A percentile compares a stretch with the other conserved stretches of the same genome.
Conservation (phyloP, 2,888 invertebrate genomes). For the Nomada hirtipes region DNA sequence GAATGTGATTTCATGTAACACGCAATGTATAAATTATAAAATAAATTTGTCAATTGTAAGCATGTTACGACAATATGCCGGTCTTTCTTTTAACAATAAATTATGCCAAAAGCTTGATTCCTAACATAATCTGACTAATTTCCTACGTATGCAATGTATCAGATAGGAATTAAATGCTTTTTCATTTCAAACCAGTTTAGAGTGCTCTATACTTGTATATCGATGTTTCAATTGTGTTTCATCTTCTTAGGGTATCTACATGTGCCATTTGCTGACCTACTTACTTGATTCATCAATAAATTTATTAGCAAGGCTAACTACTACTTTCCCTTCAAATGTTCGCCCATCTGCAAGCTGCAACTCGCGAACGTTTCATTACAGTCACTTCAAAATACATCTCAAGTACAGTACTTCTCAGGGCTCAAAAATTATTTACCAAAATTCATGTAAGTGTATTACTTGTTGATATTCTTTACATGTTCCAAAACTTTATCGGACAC, state of each 20-base stretch:
- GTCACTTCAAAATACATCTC: neutral
- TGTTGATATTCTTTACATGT: neutral
- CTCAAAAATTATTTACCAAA: neutral
- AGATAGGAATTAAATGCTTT: neutral
- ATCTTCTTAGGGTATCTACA: slow-evolving; percentile 1
- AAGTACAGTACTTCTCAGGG: neutral
- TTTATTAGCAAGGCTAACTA: slow-evolving; percentile 48
- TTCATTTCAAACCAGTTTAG: neutral
- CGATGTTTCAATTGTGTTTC: neutral
- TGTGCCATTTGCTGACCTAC: slow-evolving; percentile 46
- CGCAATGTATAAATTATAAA: slow-evolving; percentile 80
- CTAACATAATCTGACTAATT: neutral
- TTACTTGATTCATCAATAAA: slow-evolving; percentile 44
- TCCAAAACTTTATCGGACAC: neutral
- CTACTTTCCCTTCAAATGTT: slow-evolving; percentile 33
- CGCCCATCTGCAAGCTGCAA: neutral
- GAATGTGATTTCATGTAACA: slow-evolving; percentile 80
- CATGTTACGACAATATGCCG: slow-evolving; percentile 53
- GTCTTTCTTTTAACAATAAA: slow-evolving; percentile 27
- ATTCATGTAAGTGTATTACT: neutral
- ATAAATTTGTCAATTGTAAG: slow-evolving; percentile 78
- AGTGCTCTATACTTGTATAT: slow-evolving; percentile 7
- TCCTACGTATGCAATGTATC: neutral
- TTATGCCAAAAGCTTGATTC: neutral
- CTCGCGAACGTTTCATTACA: neutral